Base-by-base conservation (phyloP, 1,140 invertebrate genomes). In the Proales similis region DNA sequence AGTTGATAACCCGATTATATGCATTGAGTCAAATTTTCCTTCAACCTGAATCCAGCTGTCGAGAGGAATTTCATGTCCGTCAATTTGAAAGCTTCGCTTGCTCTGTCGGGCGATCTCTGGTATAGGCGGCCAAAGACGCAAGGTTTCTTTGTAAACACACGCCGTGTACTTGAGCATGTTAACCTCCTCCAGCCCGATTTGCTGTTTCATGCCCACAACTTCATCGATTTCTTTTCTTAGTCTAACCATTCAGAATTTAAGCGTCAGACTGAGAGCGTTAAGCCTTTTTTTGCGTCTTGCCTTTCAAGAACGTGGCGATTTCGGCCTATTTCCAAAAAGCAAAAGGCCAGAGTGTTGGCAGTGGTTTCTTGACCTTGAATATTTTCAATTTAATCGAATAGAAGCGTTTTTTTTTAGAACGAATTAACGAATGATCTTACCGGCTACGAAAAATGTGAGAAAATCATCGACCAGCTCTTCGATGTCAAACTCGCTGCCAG, bases 361-460 rank as follows among this genome's bases (percentile, higher is more conserved):
- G 51, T 42, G 3, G 51, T 57, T 24, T 57, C 51, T 57, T 57
- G 51, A 5, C 49, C 49, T 53, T 20, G n/a, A n/a, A n/a, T n/a
- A n/a, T n/a, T n/a, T n/a, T n/a, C n/a, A n/a, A n/a, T n/a, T n/a
- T n/a, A n/a, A n/a, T n/a, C n/a, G n/a, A n/a, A n/a, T n/a, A n/a
- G n/a, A n/a, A n/a, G n/a, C n/a, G n/a, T n/a, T n/a, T n/a, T n/a
- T n/a, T n/a, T n/a, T n/a, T n/a, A n/a, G n/a, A n/a, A n/a, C n/a
- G n/a, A n/a, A n/a, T n/a, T n/a, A n/a, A n/a, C n/a, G n/a, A n/a
- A n/a, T n/a, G n/a, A n/a, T n/a, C n/a, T n/a, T n/a, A 57, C 51
- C 51, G n/a, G 51, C 51, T 2, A 57, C 51, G 45, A 57, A 57
- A 57, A 57, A 57, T 26, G 51, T 57, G 26, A 57, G 3, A 57